Evolutionary conservation across 2,113 vertebrate genomes (phyloP).

Genomic region (Prionailurus bengalensis): DNA sequence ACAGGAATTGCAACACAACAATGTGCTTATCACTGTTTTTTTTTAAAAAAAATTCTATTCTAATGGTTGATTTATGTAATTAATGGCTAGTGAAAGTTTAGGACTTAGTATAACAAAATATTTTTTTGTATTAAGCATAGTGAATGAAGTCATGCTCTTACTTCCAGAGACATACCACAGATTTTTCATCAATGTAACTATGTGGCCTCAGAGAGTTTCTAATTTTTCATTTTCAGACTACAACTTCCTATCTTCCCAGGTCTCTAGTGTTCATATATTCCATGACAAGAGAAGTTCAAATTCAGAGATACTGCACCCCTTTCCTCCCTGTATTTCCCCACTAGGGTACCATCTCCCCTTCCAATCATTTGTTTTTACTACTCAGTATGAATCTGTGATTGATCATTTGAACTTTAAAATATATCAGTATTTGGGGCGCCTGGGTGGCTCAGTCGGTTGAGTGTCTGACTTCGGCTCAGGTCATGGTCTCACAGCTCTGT

Average conservation of each 20-base stretch:
- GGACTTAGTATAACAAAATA: neutral
- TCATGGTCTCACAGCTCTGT: too few relatives aligned
- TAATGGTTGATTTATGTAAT: neutral
- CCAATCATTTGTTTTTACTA: neutral
- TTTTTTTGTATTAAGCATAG: neutral
- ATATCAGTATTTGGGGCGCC: neutral
- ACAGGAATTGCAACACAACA: constrained; percentile 19
- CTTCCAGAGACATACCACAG: neutral
- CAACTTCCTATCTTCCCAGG: neutral
- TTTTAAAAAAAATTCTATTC: neutral
- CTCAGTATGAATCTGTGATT: neutral
- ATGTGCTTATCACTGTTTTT: neutral
- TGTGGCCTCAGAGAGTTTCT: neutral
- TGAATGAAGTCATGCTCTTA: neutral
- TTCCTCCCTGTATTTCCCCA: neutral
- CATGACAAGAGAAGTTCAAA: neutral
- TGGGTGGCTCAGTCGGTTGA: too few relatives aligned
- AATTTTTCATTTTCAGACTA: neutral
- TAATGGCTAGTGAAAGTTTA: neutral
- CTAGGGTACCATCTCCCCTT: neutral
- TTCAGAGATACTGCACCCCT: neutral
- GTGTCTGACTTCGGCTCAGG: too few relatives aligned
- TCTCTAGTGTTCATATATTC: neutral
- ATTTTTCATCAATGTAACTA: neutral
- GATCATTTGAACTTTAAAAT: neutral